Conservation (phyloP, 2,888 invertebrate species). For the Ochropacha duplaris region DNA sequence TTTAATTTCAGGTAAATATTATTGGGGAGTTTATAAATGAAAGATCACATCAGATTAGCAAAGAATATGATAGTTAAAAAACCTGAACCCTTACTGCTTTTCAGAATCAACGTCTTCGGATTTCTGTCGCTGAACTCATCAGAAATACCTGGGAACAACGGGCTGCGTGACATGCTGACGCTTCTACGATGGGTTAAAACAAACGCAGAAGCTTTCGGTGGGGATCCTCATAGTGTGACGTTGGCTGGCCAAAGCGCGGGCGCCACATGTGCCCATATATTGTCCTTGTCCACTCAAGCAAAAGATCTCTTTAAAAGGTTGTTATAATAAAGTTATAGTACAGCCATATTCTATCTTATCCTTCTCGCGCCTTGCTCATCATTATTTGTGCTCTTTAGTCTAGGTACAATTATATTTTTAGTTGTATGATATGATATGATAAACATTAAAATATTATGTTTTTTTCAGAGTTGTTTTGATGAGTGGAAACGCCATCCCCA, state of each 20-base stretch:
- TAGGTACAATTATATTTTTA: too few relatives aligned
- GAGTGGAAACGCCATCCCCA: slow-evolving; percentile 30
- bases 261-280: slow-evolving; percentile 26
- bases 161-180: slow-evolving; percentile 39
- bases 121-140: slow-evolving; percentile 44
- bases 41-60: too few relatives aligned
- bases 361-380: too few relatives aligned
- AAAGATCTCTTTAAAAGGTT: slow-evolving; percentile 31
- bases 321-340: too few relatives aligned
- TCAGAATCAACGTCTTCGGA: slow-evolving; percentile 41
- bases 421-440: too few relatives aligned
- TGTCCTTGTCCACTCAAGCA: slow-evolving; percentile 30
- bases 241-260: slow-evolving; percentile 42
- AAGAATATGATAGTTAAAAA: too few relatives aligned
- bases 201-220: slow-evolving; percentile 38
- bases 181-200: slow-evolving; percentile 42
- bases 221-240: slow-evolving; percentile 36
- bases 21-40: neutral
- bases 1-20: slow-evolving; percentile 45
- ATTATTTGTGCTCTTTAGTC: too few relatives aligned
- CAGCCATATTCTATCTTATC: too few relatives aligned
- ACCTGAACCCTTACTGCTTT: neutral
- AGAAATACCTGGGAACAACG: slow-evolving; percentile 46
- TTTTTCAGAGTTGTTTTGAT: slow-evolving; percentile 27
- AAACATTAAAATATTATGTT: neutral